Evolutionary conservation across 1,140 invertebrate species (phyloP).

Genomic region (Trichomalopsis sarcophagae): DNA sequence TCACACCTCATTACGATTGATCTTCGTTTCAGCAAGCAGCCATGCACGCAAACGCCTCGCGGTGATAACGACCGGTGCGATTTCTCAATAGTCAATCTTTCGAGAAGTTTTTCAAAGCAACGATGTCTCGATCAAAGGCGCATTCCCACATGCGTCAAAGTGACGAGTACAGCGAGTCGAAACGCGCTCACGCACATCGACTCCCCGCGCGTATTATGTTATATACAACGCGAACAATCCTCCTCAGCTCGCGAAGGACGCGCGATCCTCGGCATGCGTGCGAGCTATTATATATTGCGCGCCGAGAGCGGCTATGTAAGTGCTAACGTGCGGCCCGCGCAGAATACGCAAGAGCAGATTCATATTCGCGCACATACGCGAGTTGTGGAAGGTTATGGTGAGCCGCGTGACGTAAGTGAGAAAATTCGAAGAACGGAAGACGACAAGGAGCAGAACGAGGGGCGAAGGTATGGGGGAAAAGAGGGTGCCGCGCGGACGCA

Average conservation of each 20-base stretch:
- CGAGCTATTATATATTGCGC: not conserved
- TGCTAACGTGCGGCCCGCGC: too few species aligned
- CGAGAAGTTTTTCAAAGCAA: too few species aligned
- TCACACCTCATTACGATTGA: too few species aligned
- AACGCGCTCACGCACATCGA: too few species aligned
- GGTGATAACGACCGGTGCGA: too few species aligned
- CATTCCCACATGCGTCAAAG: too few species aligned
- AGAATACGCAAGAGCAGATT: not conserved
- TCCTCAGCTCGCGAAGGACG: not conserved
- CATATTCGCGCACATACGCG: not conserved
- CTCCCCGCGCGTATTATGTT: too few species aligned
- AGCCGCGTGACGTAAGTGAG: constrained; percentile 13
- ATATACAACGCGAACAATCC: not conserved
- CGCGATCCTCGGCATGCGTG: not conserved
- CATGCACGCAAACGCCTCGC: too few species aligned
- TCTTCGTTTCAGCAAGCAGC: too few species aligned
- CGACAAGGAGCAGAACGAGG: not conserved
- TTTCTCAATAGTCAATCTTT: too few species aligned
- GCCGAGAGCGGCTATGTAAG: not conserved
- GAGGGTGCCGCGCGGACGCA: constrained; percentile 21
- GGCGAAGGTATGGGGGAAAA: not conserved
- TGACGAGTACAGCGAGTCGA: too few species aligned
- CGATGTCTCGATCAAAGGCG: too few species aligned
- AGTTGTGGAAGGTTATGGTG: not conserved
- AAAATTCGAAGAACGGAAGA: constrained; percentile 20